Conservation (phyloP, 2,888 invertebrate genomes). For the Clepsis dumicolana region DNA sequence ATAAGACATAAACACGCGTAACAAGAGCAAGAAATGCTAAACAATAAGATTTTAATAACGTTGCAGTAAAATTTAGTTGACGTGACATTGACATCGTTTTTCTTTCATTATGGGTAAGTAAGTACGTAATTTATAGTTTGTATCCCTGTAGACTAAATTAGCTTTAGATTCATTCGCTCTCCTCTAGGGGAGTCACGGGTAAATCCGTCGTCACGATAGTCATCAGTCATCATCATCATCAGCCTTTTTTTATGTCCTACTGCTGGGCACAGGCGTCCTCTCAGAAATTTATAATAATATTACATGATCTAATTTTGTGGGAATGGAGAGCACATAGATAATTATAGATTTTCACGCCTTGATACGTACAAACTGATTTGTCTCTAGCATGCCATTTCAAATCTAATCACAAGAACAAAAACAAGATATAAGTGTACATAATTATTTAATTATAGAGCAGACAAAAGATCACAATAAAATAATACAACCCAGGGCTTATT, state of each 20-base stretch:
- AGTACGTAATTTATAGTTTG: neutral
- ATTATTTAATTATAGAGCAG: slow-evolving; percentile 11
- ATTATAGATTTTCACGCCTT: too few relatives aligned
- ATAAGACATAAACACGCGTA: neutral
- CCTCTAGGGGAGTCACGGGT: too few relatives aligned
- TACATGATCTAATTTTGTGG: too few relatives aligned
- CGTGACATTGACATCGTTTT: neutral
- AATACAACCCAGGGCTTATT: neutral
- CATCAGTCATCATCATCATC: too few relatives aligned
- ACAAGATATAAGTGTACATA: neutral
- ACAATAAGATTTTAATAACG: neutral
- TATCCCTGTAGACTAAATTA: neutral
- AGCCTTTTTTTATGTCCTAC: too few relatives aligned
- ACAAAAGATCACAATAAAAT: neutral
- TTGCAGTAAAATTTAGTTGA: neutral
- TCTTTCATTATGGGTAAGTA: neutral
- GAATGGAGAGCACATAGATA: too few relatives aligned
- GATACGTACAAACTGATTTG: too few relatives aligned
- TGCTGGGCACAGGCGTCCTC: too few relatives aligned
- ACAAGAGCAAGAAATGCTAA: neutral
- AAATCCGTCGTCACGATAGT: too few relatives aligned
- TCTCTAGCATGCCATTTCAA: neutral
- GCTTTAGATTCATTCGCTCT: neutral
- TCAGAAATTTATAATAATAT: too few relatives aligned
- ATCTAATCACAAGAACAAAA: neutral